A percentile compares a stretch with the other conserved stretches of the same genome.
phyloP scores from a whole-genome alignment of 2,888 invertebrate genomes.

The Thelaira solivaga region DNA sequence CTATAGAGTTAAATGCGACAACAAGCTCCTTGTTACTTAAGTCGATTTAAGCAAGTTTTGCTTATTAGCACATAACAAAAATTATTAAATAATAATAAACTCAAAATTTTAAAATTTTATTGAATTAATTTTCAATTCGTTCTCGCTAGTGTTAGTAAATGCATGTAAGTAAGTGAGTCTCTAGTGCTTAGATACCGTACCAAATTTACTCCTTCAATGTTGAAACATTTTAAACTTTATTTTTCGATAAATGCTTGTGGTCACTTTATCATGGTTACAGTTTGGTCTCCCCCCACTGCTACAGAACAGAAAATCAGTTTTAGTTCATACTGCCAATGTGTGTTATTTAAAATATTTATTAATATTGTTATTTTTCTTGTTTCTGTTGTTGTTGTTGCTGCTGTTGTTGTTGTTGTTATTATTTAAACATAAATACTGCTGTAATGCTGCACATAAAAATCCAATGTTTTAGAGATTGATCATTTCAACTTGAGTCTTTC shows the following conservation, averaged over 20 bases:
- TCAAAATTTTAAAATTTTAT: neutral
- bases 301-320: neutral
- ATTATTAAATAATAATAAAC: neutral
- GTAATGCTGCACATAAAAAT: constrained; percentile 58
- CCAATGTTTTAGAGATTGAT: constrained; percentile 62
- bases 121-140: neutral
- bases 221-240: constrained; percentile 28
- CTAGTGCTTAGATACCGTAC: neutral
- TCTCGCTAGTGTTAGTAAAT: neutral
- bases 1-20: too few relatives aligned
- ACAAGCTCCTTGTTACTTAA: too few relatives aligned
- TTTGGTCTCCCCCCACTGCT: constrained; percentile 31
- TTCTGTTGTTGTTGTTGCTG: too few relatives aligned
- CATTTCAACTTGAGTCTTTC: constrained; percentile 53
- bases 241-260: constrained; percentile 58
- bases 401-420: constrained; percentile 49
- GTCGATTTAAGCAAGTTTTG: too few relatives aligned
- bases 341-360: constrained; percentile 46
- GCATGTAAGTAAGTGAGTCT: neutral
- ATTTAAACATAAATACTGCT: constrained; percentile 49
- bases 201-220: constrained; percentile 30
- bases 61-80: neutral
- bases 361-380: constrained; percentile 57
- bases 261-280: constrained; percentile 57
- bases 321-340: constrained; percentile 17